phyloP scores from a whole-genome alignment of 2,888 invertebrate genomes.

The Caenorhabditis japonica region DNA sequence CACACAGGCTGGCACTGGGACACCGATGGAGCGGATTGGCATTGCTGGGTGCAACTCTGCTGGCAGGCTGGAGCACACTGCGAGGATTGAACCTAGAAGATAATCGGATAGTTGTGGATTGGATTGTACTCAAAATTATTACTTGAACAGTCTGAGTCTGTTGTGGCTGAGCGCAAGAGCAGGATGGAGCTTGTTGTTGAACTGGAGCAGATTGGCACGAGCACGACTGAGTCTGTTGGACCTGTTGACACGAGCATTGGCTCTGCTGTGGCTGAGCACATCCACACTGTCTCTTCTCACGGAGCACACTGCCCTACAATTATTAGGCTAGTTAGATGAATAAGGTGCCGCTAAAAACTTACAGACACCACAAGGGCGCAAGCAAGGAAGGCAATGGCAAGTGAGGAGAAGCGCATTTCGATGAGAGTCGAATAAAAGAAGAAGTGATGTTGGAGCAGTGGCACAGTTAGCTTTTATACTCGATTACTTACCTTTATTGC shows the following conservation, averaged over 20 bases:
- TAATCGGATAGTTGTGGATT: not conserved
- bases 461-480: constrained; percentile 25
- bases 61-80: constrained; percentile 31
- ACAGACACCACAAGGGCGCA: constrained; percentile 43
- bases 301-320: constrained; percentile 58
- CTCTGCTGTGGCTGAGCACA: constrained; percentile 52
- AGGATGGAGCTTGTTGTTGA: constrained; percentile 47
- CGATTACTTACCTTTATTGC: constrained; percentile 17
- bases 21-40: constrained; percentile 5
- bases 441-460: constrained; percentile 21
- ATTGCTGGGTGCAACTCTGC: not conserved
- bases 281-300: constrained; percentile 64
- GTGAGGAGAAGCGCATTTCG: constrained; percentile 49
- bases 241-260: constrained; percentile 54
- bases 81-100: constrained; percentile 44
- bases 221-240: constrained; percentile 51
- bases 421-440: constrained; percentile 19
- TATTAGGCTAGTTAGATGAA: not conserved
- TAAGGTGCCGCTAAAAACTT: constrained; percentile 1
- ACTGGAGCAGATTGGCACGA: constrained; percentile 61
- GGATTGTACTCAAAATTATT: not conserved
- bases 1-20: constrained; percentile 47
- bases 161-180: constrained; percentile 57
- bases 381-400: constrained; percentile 45
- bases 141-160: constrained; percentile 45